Conservation (phyloP, 1,140 invertebrate genomes). For the Magallana gigas region DNA sequence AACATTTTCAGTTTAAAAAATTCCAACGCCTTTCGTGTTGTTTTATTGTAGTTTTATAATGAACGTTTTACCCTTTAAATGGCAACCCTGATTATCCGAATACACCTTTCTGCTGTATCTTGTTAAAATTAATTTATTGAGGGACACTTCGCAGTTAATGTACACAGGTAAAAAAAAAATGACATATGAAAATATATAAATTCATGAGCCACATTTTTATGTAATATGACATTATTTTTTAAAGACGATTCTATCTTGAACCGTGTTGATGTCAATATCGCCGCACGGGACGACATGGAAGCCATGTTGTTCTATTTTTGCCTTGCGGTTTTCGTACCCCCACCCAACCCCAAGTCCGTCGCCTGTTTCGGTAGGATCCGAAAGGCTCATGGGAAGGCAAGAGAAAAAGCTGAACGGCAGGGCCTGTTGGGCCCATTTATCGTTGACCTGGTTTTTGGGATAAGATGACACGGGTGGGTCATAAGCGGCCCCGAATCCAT, state of each 20-base stretch:
- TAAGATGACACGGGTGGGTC: constrained; percentile 42
- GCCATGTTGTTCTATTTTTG: constrained; percentile 20
- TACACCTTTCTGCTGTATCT: no score
- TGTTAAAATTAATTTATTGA: no score
- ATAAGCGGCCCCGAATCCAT: background rate
- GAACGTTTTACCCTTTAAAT: no score
- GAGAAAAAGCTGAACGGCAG: constrained; percentile 42
- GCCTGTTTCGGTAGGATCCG: background rate
- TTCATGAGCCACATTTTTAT: no score
- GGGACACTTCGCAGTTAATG: no score
- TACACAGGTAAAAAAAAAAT: no score
- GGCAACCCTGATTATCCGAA: no score
- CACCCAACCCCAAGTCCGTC: constrained; percentile 48
- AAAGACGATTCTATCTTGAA: background rate
- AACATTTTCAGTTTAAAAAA: no score
- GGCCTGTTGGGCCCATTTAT: background rate
- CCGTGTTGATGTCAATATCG: background rate
- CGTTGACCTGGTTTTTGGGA: constrained; percentile 29
- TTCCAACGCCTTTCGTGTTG: no score
- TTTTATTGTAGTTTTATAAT: no score
- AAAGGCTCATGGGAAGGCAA: constrained; percentile 50
- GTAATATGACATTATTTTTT: background rate
- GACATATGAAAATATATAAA: no score
- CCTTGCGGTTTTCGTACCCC: constrained; percentile 40
- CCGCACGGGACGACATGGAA: background rate